Conservation (phyloP, 2,888 invertebrate species). For the Priapulus caudatus region DNA sequence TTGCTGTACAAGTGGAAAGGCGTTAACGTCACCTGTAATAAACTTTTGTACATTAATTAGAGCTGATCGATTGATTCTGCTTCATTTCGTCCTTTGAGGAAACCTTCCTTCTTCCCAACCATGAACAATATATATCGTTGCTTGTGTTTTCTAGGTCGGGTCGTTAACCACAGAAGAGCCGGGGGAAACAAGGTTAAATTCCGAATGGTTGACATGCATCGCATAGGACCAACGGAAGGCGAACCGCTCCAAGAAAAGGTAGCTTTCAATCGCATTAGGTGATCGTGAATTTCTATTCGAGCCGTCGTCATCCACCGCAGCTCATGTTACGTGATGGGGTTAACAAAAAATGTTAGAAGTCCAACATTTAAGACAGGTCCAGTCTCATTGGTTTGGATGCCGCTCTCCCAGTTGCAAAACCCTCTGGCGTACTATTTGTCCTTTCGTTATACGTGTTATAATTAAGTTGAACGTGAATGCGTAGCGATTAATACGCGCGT, state of each 20-base stretch:
- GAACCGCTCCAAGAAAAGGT: slow-evolving; percentile 6
- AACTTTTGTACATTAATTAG: too few species aligned
- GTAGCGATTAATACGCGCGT: too few species aligned
- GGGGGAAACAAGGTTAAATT: slow-evolving; percentile 30
- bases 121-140: slow-evolving; percentile 5
- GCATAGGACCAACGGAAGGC: slow-evolving; percentile 23
- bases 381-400: too few species aligned
- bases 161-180: slow-evolving; percentile 28
- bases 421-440: too few species aligned
- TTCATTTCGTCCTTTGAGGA: neutral
- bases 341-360: slow-evolving; percentile 75
- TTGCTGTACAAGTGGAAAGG: too few species aligned
- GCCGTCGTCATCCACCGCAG: too few species aligned
- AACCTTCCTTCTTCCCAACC: neutral
- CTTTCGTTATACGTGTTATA: too few species aligned
- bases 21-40: too few species aligned
- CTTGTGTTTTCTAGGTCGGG: slow-evolving; percentile 24
- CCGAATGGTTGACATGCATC: slow-evolving; percentile 30
- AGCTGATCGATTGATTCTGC: neutral
- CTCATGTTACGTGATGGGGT: too few species aligned
- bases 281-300: slow-evolving; percentile 45
- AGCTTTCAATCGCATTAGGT: slow-evolving; percentile 32
- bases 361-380: too few species aligned
- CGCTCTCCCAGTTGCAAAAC: too few species aligned
- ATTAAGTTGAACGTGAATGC: too few species aligned